phyloP scores from a whole-genome alignment of 2,113 vertebrate species.

The Suricata suricatta region DNA sequence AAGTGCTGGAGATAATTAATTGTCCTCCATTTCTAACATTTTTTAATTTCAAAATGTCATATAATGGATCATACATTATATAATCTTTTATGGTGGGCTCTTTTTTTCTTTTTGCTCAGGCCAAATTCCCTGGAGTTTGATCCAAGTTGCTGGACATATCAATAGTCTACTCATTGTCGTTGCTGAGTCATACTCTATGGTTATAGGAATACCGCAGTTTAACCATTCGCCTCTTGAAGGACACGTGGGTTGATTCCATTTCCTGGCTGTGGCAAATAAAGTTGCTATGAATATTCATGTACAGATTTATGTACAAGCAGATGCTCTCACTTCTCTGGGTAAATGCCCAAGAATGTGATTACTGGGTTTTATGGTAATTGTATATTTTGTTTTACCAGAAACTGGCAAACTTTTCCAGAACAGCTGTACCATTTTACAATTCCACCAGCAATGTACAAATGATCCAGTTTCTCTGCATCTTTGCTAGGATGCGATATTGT shows the following conservation, averaged over 20 bases:
- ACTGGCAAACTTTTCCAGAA: neutral
- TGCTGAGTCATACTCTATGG: too few relatives aligned
- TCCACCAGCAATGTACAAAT: neutral
- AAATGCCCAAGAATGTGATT: neutral
- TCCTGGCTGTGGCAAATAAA: neutral
- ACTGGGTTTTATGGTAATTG: neutral
- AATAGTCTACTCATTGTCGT: too few relatives aligned
- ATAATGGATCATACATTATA: too few relatives aligned
- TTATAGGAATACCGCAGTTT: too few relatives aligned
- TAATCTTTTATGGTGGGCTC: too few relatives aligned
- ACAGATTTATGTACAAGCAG: neutral
- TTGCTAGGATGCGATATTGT: neutral
- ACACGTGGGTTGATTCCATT: neutral
- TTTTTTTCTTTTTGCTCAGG: too few relatives aligned
- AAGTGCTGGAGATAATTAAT: neutral
- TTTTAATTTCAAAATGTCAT: too few relatives aligned
- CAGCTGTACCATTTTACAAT: neutral
- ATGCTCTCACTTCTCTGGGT: neutral
- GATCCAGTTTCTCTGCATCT: neutral
- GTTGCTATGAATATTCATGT: neutral
- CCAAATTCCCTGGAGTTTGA: too few relatives aligned
- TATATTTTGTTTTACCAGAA: neutral
- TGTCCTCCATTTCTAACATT: neutral
- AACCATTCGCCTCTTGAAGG: too few relatives aligned
- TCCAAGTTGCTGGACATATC: too few relatives aligned